Conservation (phyloP, 2,888 invertebrate species). For the Chloroclystis v-ata region DNA sequence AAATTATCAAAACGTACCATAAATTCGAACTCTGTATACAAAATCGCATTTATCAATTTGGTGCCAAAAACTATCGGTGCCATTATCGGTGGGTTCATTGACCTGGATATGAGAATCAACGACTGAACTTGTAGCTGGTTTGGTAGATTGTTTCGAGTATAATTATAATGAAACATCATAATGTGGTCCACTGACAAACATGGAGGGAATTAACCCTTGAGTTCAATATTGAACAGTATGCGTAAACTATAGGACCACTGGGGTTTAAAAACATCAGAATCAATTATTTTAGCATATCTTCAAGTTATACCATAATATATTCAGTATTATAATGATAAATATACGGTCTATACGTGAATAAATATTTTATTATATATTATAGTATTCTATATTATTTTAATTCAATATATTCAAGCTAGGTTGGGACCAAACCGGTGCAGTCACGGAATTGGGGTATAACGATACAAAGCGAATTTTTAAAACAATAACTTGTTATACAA, state of each 20-base stretch:
- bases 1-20: slow-evolving; percentile 4
- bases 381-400: slow-evolving; percentile 32
- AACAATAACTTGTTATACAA: slow-evolving; percentile 31
- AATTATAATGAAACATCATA: background rate
- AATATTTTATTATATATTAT: slow-evolving; percentile 39
- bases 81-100: slow-evolving; percentile 10
- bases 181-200: slow-evolving; percentile 17
- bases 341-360: slow-evolving; percentile 65
- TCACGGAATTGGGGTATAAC: slow-evolving; percentile 51
- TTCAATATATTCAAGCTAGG: slow-evolving; percentile 28
- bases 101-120: background rate
- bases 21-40: slow-evolving; percentile 1
- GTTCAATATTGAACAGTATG: background rate
- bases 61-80: slow-evolving; percentile 28
- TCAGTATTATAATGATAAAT: slow-evolving; percentile 59
- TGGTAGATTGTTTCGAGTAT: slow-evolving; percentile 23
- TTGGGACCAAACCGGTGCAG: slow-evolving; percentile 76
- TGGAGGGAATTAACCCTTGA: background rate
- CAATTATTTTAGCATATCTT: slow-evolving; percentile 71
- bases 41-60: slow-evolving; percentile 17
- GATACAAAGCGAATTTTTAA: slow-evolving; percentile 38
- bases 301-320: slow-evolving; percentile 52
- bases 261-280: slow-evolving; percentile 34
- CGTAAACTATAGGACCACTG: slow-evolving; percentile 3
- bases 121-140: slow-evolving; percentile 29